These are phyloP conservation scores for Sarcophaga peregrina DNA, from an alignment of 1,140 invertebrate genomes.

Conservation along the genomic window DNA sequence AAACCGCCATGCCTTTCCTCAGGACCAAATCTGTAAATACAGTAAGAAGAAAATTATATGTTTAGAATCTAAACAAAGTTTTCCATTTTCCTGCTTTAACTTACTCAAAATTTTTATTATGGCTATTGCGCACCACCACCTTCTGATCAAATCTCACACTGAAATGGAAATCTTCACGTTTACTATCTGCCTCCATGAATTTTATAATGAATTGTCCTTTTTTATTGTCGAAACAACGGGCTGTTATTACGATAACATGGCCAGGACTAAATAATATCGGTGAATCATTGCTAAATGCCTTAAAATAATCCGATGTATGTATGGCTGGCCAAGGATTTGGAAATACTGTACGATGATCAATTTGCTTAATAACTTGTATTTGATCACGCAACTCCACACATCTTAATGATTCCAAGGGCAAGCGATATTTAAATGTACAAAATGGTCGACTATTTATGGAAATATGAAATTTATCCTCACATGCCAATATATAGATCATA, in stretches of 20 bases:
- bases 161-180: slow-evolving; percentile 63
- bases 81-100: slow-evolving; percentile 33
- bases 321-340: slow-evolving; percentile 64
- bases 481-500: slow-evolving; percentile 61
- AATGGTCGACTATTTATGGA: slow-evolving; percentile 62
- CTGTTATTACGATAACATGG: slow-evolving; percentile 63
- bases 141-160: slow-evolving; percentile 63
- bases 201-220: slow-evolving; percentile 64
- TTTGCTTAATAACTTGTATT: slow-evolving; percentile 63
- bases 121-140: slow-evolving; percentile 58
- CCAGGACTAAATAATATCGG: slow-evolving; percentile 62
- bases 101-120: slow-evolving; percentile 64
- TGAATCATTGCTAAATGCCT: slow-evolving; percentile 61
- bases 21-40: slow-evolving; percentile 54
- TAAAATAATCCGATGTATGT: slow-evolving; percentile 62
- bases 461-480: slow-evolving; percentile 63
- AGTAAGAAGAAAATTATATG: slow-evolving; percentile 11
- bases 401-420: slow-evolving; percentile 55
- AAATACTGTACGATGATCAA: slow-evolving; percentile 63
- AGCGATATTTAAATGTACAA: slow-evolving; percentile 60
- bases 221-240: slow-evolving; percentile 61
- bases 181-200: slow-evolving; percentile 61
- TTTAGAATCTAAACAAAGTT: background rate
- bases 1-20: slow-evolving; percentile 64
- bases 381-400: slow-evolving; percentile 60